Evolutionary conservation across 2,113 vertebrate species (phyloP).

Genomic region (Plecturocebus donacophilus): DNA sequence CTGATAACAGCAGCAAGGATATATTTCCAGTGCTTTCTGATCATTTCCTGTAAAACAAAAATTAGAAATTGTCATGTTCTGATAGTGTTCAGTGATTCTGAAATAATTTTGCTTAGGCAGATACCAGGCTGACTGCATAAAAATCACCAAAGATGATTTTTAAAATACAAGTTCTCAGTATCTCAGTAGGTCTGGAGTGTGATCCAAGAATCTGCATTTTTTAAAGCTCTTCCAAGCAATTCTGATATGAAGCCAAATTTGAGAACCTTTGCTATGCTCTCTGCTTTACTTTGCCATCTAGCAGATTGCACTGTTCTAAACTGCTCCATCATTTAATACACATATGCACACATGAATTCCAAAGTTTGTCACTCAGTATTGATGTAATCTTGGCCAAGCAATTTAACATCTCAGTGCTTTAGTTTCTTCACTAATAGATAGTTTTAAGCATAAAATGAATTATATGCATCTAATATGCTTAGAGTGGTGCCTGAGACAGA

Average conservation of each 20-base stretch:
- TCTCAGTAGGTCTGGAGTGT: not conserved
- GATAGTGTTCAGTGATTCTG: constrained; percentile 17
- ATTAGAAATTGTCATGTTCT: not conserved
- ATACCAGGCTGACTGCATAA: not conserved
- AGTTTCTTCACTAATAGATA: not conserved
- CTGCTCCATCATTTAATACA: constrained; percentile 13
- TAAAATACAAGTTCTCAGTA: not conserved
- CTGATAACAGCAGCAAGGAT: not conserved
- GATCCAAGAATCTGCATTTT: not conserved
- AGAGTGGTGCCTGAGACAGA: not conserved
- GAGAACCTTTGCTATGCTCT: not conserved
- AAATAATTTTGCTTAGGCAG: constrained; percentile 22
- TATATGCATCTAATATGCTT: not conserved
- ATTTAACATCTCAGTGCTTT: not conserved
- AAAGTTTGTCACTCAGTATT: not conserved
- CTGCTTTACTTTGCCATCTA: not conserved
- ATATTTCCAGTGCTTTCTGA: not conserved
- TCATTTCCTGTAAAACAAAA: not conserved
- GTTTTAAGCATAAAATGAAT: not conserved
- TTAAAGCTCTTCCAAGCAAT: constrained; percentile 6
- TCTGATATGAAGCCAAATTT: not conserved
- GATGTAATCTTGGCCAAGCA: not conserved
- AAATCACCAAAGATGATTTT: constrained; percentile 8
- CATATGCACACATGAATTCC: not conserved
- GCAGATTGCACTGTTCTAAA: not conserved